These are phyloP conservation scores for Orthosia incerta DNA, from an alignment of 2,888 invertebrate genomes.

Conservation along the genomic window DNA sequence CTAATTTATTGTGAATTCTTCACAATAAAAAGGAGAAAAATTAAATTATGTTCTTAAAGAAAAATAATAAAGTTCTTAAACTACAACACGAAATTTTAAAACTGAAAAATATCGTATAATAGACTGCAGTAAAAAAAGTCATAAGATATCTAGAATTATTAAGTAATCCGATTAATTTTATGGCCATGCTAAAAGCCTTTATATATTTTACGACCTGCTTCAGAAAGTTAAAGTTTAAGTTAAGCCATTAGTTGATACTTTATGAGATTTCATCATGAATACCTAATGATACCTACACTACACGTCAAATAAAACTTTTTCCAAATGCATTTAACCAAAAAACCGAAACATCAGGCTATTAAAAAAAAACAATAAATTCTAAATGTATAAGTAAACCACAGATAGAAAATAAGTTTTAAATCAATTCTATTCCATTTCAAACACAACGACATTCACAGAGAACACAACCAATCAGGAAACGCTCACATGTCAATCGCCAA, in stretches of 20 bases:
- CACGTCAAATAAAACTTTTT: too few species aligned
- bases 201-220: not conserved
- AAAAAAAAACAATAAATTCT: not conserved
- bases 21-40: too few species aligned
- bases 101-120: too few species aligned
- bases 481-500: constrained; percentile 89
- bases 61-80: too few species aligned
- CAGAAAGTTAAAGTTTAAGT: not conserved
- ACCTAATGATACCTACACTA: not conserved
- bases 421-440: constrained; percentile 71
- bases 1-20: too few species aligned
- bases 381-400: not conserved
- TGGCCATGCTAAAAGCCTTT: constrained; percentile 7
- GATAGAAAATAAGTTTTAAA: not conserved
- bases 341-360: not conserved
- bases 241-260: not conserved
- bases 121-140: not conserved
- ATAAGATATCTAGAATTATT: not conserved
- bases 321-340: too few species aligned
- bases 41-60: too few species aligned
- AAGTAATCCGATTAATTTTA: constrained; percentile 20
- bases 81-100: not conserved
- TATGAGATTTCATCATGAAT: not conserved
- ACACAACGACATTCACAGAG: constrained; percentile 66
- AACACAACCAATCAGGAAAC: constrained; percentile 84